Evolutionary conservation across 2,113 vertebrate genomes (phyloP), one percentile per base, ranked within the genome.

Genomic region (Paralichthys olivaceus): DNA sequence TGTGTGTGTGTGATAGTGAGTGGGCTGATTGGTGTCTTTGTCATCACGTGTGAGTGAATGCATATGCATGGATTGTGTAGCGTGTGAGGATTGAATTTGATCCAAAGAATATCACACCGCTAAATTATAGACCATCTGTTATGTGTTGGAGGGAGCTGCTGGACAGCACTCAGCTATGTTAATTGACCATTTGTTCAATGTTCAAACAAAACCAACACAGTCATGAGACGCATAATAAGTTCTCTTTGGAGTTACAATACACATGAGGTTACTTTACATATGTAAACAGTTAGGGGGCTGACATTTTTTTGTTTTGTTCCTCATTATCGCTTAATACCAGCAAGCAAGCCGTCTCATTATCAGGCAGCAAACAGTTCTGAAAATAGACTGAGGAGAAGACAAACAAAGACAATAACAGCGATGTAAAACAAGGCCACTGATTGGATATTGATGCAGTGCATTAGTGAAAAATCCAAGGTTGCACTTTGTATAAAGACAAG

Each of bases 111-210:
- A 87, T 88, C 66, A 85, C 65, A 63, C 64, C 17, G 23, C 55
- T 75, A 72, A 80, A 87, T 83, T 76, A 90, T 77, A 74, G 83
- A 86, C 83, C 90, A 90, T 90, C 90, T 90, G 91, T 79, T 83
- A 83, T 77, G 76, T 82, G 87, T 75, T 70, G 73, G 62, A 74
- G 61, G 75, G 79, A 75, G 70, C 77, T 81, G 69, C 79, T 90
- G 91, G 90, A 85, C 77, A 60, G 75, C 78, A 85, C 68, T 81
- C 89, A 85, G 89, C 76, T 82, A 81, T 87, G 84, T 77, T 89
- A 87, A 84, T 82, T 69, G 80, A 59, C 78, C 85, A 83, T 91
- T 91, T 89, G 86, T 78, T 85, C 73, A 72, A 65, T 57, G 75
- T 72, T 87, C 80, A 85, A 67, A 87, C 49, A 19, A 82, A 82